phyloP scores from a whole-genome alignment of 2,888 invertebrate species.

The Campoletis raptor region DNA sequence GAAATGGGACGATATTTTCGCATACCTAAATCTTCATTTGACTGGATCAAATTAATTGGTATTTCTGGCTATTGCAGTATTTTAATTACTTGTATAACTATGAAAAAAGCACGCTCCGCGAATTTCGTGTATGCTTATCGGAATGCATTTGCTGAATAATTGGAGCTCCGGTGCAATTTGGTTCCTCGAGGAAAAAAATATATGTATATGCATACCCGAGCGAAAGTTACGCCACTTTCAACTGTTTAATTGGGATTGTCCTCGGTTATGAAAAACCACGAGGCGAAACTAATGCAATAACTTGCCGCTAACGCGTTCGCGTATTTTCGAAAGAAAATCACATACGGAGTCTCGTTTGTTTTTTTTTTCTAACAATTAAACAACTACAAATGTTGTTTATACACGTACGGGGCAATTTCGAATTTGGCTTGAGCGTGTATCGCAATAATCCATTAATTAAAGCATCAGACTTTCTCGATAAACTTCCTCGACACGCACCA shows the following conservation, averaged over 20 bases:
- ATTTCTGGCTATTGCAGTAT: background rate
- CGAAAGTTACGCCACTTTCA: constrained; percentile 64
- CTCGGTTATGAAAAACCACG: constrained; percentile 56
- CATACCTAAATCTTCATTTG: background rate
- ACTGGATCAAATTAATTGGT: background rate
- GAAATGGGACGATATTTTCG: background rate
- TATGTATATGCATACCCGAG: constrained; percentile 18
- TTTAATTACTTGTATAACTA: constrained; percentile 17
- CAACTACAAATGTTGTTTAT: constrained; percentile 17
- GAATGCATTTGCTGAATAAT: constrained; percentile 51
- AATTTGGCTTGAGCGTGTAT: constrained; percentile 41
- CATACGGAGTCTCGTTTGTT: background rate
- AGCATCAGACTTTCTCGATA: constrained; percentile 62
- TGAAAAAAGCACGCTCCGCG: constrained; percentile 44
- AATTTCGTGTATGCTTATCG: constrained; percentile 58
- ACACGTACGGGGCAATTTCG: background rate
- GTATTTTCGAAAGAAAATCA: constrained; percentile 44
- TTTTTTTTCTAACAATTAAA: constrained; percentile 53
- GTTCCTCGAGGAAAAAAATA: background rate
- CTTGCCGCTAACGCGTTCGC: background rate
- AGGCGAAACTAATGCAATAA: constrained; percentile 44
- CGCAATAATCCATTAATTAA: constrained; percentile 59
- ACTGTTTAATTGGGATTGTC: constrained; percentile 58
- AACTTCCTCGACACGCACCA: constrained; percentile 55
- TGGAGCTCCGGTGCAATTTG: constrained; percentile 19